Base-by-base conservation (phyloP, 2,888 invertebrate genomes). In the Actias luna region DNA sequence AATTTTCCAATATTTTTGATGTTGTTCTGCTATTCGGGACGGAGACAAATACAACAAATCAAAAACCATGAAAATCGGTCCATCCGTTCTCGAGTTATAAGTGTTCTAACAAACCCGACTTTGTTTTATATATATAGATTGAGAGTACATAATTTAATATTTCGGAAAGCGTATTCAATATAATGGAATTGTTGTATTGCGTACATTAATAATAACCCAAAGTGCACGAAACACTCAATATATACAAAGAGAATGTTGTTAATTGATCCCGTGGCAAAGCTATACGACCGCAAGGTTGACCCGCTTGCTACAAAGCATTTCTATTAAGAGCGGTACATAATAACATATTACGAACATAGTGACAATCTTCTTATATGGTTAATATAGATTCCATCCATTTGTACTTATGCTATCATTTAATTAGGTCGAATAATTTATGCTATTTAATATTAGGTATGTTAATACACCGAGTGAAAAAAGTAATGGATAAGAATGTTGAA, bases 301-400 rank as follows among this genome's bases (percentile, higher is more conserved):
- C 64, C 59, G 42, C 42, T 60, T 60, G 62, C 31, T 27, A 72
- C 68, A 69, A 71, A 71, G 69, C 72, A 65, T 64, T 65, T 61
- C 63, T 61, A 64, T 67, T 63, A 65, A 64, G 60, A 60, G 64
- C 67, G 36, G 33, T 63, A 60, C 64, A 65, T 67, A 64, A 65
- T 72, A 58, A 59, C 52, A 55, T 42, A 39, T 60, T 39, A 33
- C 46, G 58, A 22, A 55, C 55, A 55, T 50, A 58, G 27, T 27
- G 35, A 18, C 16, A 42, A 36, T 59, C 27, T 59, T 35, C 59
- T 22, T 27, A n/a, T 59, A 42, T 59, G 7, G 22, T 25, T 27
- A 59, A 59, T n/a, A n/a, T 39, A 12, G 42, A 57, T 60, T 57
- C 33, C 22, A 31, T 35, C 36, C 18, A 50, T 57, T 60, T 58